Conservation (phyloP, 2,797 vertebrate genomes). For the Pyrocephalus nanus region DNA sequence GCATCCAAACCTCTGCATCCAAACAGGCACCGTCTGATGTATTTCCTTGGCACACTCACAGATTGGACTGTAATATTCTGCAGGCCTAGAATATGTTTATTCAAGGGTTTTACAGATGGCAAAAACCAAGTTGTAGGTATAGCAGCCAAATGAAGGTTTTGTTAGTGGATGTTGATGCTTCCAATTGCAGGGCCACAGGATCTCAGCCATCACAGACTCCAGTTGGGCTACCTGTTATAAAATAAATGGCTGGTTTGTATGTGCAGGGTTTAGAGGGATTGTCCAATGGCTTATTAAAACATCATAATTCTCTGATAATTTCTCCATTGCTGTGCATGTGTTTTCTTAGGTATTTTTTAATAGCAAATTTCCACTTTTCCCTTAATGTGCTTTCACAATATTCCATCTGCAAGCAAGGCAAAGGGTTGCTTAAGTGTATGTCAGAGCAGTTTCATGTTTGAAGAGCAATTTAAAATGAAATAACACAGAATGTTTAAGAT, state of each 20-base stretch:
- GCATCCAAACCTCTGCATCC: neutral
- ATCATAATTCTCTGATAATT: neutral
- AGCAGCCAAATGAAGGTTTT: neutral
- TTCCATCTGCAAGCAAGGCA: neutral
- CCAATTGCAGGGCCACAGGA: neutral
- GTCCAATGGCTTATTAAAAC: neutral
- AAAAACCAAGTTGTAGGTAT: neutral
- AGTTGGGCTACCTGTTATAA: neutral
- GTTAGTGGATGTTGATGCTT: neutral
- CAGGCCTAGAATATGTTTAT: neutral
- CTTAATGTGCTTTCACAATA: neutral
- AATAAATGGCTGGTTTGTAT: neutral
- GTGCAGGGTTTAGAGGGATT: neutral
- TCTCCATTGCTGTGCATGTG: neutral
- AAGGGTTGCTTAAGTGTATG: neutral
- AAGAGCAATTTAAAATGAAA: neutral
- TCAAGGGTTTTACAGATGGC: neutral
- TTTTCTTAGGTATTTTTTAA: neutral
- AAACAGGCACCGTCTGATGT: neutral
- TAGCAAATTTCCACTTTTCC: neutral
- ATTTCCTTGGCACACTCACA: neutral
- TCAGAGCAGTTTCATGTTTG: neutral
- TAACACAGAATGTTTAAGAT: neutral
- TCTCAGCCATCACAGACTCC: neutral
- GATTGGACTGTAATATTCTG: neutral